Percentiles rank a stretch among this genome's conserved stretches.
These are phyloP conservation scores for Eupeodes luniger DNA, from an alignment of 2,888 invertebrate genomes.

Conservation along the genomic window DNA sequence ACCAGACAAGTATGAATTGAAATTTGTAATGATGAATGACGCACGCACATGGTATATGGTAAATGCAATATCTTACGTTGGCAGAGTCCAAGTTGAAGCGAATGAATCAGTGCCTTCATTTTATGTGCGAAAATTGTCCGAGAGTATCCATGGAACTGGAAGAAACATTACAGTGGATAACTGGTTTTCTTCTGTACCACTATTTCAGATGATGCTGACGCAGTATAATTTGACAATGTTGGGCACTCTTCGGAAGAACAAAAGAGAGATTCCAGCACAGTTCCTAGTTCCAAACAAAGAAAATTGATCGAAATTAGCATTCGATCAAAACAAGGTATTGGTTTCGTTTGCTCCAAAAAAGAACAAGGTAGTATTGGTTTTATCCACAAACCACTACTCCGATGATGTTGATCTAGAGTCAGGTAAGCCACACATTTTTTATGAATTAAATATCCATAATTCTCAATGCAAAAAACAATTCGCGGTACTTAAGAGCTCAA, in stretches of 20 bases:
- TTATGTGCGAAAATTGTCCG: slow-evolving; percentile 1
- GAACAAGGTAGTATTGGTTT: slow-evolving; percentile 32
- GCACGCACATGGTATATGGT: slow-evolving; percentile 45
- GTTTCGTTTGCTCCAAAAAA: slow-evolving; percentile 46
- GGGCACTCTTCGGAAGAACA: slow-evolving; percentile 49
- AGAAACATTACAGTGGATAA: slow-evolving; percentile 51
- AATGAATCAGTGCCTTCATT: slow-evolving; percentile 45
- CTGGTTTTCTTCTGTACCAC: slow-evolving; percentile 50
- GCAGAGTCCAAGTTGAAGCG: slow-evolving; percentile 31
- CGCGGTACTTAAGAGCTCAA: neutral
- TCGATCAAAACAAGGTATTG: slow-evolving; percentile 38
- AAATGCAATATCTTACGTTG: slow-evolving; percentile 53
- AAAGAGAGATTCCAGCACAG: slow-evolving; percentile 48
- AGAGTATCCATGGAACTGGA: slow-evolving; percentile 49
- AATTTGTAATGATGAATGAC: slow-evolving; percentile 50
- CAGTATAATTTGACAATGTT: slow-evolving; percentile 44
- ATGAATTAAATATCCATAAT: slow-evolving; percentile 6
- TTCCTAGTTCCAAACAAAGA: slow-evolving; percentile 22
- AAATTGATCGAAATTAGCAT: slow-evolving; percentile 39
- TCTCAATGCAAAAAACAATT: neutral
- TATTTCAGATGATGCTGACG: slow-evolving; percentile 45
- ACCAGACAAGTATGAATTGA: slow-evolving; percentile 33
- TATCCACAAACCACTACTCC: slow-evolving; percentile 43
- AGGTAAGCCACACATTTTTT: slow-evolving; percentile 29
- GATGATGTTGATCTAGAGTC: slow-evolving; percentile 42